Base-by-base conservation (phyloP, 2,888 invertebrate genomes). In the Apamea epomidion region DNA sequence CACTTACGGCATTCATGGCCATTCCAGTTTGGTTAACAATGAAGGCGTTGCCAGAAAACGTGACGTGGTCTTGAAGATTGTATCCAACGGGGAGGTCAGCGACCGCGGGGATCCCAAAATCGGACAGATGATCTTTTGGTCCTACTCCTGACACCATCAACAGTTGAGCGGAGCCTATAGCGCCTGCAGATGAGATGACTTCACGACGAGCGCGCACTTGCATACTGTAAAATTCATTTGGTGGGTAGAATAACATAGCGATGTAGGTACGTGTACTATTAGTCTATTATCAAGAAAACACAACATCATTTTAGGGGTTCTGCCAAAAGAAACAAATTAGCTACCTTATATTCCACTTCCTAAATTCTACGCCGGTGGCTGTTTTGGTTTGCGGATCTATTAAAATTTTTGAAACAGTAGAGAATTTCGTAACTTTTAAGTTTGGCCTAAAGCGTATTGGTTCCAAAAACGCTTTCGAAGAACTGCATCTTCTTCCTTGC, bases 91-190 rank as follows among this genome's bases (percentile, higher is more conserved):
- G 98, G 2, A 98, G 96, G 92, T 99, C 97, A 84, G 97, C 97
- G 60, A 98, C 91, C 2, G 98, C 97, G 0, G 97, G 93, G 75
- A 99, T 98, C 6, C 97, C 97, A 14, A 98, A 91, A 58, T 97
- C 94, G 37, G 94, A 90, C 10, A 98, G 94, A 91, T 98, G 98
- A 0, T 97, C 95, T 54, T 92, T 94, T 0, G 98, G 98, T 0
- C 98, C 98, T 51, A 99, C 96, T 21, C 99, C 99, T 0, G 99
- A 99, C 25, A 99, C 93, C 98, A 99, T 98, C 70, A 99, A 94
- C 7, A 99, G 93, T 92, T 99, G 99, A 0, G 99, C 99, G 3
- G 98, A 98, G 87, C 98, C 98, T 51, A 99, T 98, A 0, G 98
- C 96, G 6, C 99, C 99, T 0, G 98, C 98, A 14, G 98, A 98